Conservation (phyloP, 2,113 vertebrate species). For the Anguilla rostrata region DNA sequence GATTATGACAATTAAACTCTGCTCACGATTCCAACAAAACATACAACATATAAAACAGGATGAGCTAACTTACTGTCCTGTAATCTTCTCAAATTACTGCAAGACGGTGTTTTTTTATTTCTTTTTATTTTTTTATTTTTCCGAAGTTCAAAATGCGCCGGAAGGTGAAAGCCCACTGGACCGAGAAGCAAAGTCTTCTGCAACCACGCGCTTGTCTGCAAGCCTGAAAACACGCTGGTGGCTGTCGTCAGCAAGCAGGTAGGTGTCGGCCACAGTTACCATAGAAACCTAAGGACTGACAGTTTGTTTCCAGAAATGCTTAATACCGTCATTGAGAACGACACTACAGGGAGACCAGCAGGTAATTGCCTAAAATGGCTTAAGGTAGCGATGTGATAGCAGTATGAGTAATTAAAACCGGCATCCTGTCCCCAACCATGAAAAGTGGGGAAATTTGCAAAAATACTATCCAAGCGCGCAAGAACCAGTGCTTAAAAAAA, state of each 20-base stretch:
- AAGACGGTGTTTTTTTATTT: background rate
- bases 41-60: background rate
- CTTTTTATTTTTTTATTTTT: background rate
- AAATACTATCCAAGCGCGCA: background rate
- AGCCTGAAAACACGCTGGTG: conserved; percentile 11
- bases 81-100: background rate
- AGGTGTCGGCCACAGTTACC: conserved; percentile 44
- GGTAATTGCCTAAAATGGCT: background rate
- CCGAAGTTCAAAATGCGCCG: background rate
- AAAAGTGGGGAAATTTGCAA: background rate
- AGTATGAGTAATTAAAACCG: background rate
- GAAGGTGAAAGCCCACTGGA: background rate
- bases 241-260: conserved; percentile 24
- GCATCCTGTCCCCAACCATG: background rate
- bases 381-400: background rate
- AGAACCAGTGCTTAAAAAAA: background rate
- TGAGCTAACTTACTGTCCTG: background rate
- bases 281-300: conserved; percentile 47
- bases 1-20: background rate
- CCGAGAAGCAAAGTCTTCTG: background rate
- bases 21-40: background rate
- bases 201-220: conserved; percentile 12
- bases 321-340: background rate
- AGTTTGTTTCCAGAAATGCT: conserved; percentile 17
- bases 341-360: background rate